Conservation (phyloP, 2,888 invertebrate genomes). For the Thysanoteuthis rhombus region DNA sequence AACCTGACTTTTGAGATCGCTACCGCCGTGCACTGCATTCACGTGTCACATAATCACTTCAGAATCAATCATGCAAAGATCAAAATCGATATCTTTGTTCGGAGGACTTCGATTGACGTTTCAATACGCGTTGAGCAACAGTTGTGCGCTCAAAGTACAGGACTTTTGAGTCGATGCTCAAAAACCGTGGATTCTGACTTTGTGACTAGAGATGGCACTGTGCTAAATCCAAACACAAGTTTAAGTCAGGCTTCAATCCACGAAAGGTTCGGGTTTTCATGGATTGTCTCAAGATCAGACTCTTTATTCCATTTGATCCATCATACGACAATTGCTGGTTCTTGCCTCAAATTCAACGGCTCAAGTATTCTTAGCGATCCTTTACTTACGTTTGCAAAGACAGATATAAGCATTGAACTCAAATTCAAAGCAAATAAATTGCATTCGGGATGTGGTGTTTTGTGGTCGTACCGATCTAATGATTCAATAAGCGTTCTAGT, state of each 20-base stretch:
- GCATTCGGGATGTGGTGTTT: conserved; percentile 40
- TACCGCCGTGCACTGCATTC: conserved; percentile 35
- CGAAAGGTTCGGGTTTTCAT: conserved; percentile 43
- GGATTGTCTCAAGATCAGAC: conserved; percentile 36
- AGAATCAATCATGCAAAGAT: conserved; percentile 37
- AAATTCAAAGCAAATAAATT: conserved; percentile 42
- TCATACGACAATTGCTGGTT: conserved; percentile 38
- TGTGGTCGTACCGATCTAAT: conserved; percentile 45
- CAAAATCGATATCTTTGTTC: conserved; percentile 40
- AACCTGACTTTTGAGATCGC: conserved; percentile 36
- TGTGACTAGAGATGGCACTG: conserved; percentile 37
- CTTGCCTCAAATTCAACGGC: conserved; percentile 39
- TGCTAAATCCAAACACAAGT: conserved; percentile 34
- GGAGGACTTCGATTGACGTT: conserved; percentile 38
- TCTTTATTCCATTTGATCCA: conserved; percentile 38
- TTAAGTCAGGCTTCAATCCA: conserved; percentile 41
- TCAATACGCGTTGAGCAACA: conserved; percentile 33
- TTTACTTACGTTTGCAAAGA: conserved; percentile 41
- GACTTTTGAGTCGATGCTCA: conserved; percentile 45
- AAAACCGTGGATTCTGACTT: conserved; percentile 43
- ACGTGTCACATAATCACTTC: conserved; percentile 38
- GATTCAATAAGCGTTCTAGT: conserved; percentile 39
- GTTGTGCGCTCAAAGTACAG: conserved; percentile 39
- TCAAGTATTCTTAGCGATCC: conserved; percentile 38
- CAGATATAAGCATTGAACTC: conserved; percentile 47